Base-by-base conservation (phyloP, 2,113 vertebrate genomes). In the Excalfactoria chinensis region DNA sequence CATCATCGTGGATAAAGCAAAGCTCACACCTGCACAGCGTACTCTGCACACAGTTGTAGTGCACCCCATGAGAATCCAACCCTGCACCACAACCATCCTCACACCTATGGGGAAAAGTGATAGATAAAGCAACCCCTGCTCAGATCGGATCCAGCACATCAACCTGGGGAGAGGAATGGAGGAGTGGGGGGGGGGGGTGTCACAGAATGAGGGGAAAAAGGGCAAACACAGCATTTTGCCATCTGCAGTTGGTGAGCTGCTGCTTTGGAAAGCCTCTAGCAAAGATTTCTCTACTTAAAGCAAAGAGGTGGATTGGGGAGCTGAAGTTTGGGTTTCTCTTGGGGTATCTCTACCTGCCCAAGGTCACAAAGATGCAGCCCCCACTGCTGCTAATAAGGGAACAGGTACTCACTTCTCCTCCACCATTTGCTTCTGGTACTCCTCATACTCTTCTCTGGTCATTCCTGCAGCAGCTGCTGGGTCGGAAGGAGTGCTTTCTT, bases 381-480 rank as follows among this genome's bases (percentile, higher is more conserved):
- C 85, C 35, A 0, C 37, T 26, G 72, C 26, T 66, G 70, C 62
- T 79, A 96, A 78, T 1, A 79, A 76, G 64, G 88, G 48, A 51
- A 93, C 4, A 4, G 12, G 86, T 97, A 99, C 99, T 99, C 98
- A 99, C 99, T 99, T 99, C 97, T 99, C 99, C 96, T 99, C 99
- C 95, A 99, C 98, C 96, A 99, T 7, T 92, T 99, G 99, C 96
- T 99, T 99, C 92, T 99, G 99, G 95, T 99, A 99, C 73, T 99
- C 99, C 95, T 99, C 99, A 91, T 99, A 99, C 85, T 99, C 99
- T 94, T 99, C 99, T 23, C 99, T 97, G 41, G 98, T 99, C 99
- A 99, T 99, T 59, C 99, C 99, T 28, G 98, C 98, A 2, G 99
- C 99, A 35, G 99, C 98, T 11, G 99, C 99, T 7, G 99, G 98